Evolutionary conservation across 2,888 invertebrate genomes (phyloP), one percentile per base, ranked within the genome.

Genomic region (Megastigmus dorsalis): DNA sequence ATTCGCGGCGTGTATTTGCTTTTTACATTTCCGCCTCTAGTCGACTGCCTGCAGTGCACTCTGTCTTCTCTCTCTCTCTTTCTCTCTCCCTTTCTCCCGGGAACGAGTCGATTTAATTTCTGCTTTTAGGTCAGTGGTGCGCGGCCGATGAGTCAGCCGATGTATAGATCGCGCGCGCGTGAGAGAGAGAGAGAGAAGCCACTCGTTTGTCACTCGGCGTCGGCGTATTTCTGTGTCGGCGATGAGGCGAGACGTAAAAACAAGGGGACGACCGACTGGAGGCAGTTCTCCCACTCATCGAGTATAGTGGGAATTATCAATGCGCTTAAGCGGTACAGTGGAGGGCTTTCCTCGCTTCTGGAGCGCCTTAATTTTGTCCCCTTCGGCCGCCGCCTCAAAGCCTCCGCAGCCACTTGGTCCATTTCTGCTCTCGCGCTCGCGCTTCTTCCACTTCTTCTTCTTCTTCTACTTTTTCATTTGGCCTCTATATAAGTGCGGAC

Each of bases 381-480:
- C 30, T 15, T 45, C 48, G 3, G 23, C 57, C 26, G 26, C 36
- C n/a, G 18, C n/a, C n/a, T n/a, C n/a, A n/a, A n/a, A 45, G 43
- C 57, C 9, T 13, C 33, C 59, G 15, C 13, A 45, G 36, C 54
- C 60, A 60, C 69, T 69, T 30, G 69, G 60, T 60, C 52, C 69
- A 52, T 48, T 68, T 68, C 67, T 57, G 33, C n/a, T n/a, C n/a
- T n/a, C 30, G 18, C 36, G 36, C 62, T 3, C 36, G 9, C 23
- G n/a, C 63, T 48, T 55, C 38, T 41, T 52, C 50, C 68, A 36
- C 48, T 41, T 54, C 62, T 71, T 55, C 55, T n/a, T n/a, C 63
- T 48, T 55, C 38, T 41, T 52, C 50, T 59, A 36, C 48, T 41
- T 54, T 70, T 71, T 55, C 55, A 71, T 63, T 71, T 48, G 43